Conservation (phyloP, 2,888 invertebrate species). For the Drosophila leonis region DNA sequence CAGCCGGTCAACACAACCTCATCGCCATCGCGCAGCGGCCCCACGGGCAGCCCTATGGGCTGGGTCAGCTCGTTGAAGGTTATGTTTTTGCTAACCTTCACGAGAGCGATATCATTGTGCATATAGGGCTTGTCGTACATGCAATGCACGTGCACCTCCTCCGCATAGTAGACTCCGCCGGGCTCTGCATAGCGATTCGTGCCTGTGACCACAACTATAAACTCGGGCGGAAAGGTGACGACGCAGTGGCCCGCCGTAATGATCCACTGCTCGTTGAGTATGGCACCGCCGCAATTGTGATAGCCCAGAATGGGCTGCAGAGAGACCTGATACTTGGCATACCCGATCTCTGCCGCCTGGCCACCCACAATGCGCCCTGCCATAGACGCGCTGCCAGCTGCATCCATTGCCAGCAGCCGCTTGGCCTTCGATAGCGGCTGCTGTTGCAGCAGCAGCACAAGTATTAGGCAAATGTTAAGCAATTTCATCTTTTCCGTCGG, state of each 20-base stretch:
- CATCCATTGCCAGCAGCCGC: conserved; percentile 25
- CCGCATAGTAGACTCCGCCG: conserved; percentile 49
- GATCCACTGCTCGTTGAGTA: conserved; percentile 69
- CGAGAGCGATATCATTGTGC: conserved; percentile 89
- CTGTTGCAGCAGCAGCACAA: conserved; percentile 35
- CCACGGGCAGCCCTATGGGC: conserved; percentile 85
- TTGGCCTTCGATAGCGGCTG: conserved; percentile 33
- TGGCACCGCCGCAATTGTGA: conserved; percentile 82
- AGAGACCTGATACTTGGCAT: conserved; percentile 82
- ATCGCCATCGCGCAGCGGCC: conserved; percentile 84
- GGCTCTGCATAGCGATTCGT: conserved; percentile 63
- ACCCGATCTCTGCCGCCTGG: conserved; percentile 60
- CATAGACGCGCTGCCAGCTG: background rate
- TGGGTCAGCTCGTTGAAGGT: conserved; percentile 86
- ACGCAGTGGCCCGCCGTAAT: conserved; percentile 82
- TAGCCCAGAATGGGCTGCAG: conserved; percentile 59
- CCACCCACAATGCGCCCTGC: conserved; percentile 67
- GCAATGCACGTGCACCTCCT: conserved; percentile 61
- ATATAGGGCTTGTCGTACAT: conserved; percentile 65
- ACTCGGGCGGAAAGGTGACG: conserved; percentile 16
- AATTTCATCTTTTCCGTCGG: conserved; percentile 50
- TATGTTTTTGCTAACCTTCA: conserved; percentile 87
- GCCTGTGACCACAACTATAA: conserved; percentile 66
- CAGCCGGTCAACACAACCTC: conserved; percentile 87
- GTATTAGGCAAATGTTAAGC: conserved; percentile 24